phyloP scores from a whole-genome alignment of 2,888 invertebrate genomes.

The Tethea ocularis region DNA sequence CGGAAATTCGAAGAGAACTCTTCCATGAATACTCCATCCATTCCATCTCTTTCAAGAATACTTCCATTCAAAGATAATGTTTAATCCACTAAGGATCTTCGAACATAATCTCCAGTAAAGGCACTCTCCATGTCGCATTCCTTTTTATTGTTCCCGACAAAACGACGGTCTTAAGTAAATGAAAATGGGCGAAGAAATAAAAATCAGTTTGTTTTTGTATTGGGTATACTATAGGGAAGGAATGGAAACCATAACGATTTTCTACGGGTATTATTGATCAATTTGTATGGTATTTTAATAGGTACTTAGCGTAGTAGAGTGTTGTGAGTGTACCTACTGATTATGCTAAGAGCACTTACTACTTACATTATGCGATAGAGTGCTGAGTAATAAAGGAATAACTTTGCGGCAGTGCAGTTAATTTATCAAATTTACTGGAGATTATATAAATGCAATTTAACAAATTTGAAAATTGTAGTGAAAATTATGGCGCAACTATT shows the following conservation, averaged over 20 bases:
- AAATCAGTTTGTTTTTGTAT: background rate
- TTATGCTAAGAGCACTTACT: background rate
- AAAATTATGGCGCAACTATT: no score
- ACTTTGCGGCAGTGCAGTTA: background rate
- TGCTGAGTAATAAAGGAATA: background rate
- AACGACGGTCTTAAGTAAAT: background rate
- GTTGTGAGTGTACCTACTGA: no score
- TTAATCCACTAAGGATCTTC: background rate
- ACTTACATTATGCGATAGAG: background rate
- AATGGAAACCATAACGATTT: no score
- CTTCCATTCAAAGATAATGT: background rate
- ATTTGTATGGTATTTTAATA: no score
- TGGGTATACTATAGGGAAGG: no score
- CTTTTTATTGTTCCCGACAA: background rate
- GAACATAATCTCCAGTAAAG: background rate
- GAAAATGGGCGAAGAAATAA: background rate
- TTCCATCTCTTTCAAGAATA: background rate
- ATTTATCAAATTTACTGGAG: no score
- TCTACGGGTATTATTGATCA: no score
- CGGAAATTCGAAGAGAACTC: no score
- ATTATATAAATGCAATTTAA: no score
- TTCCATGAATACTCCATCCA: no score
- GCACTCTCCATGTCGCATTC: background rate
- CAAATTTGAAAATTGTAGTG: no score
- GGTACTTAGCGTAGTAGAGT: no score